These are phyloP conservation scores for Drosophila nikananu DNA, from an alignment of 1,140 invertebrate genomes.

Conservation along the genomic window DNA sequence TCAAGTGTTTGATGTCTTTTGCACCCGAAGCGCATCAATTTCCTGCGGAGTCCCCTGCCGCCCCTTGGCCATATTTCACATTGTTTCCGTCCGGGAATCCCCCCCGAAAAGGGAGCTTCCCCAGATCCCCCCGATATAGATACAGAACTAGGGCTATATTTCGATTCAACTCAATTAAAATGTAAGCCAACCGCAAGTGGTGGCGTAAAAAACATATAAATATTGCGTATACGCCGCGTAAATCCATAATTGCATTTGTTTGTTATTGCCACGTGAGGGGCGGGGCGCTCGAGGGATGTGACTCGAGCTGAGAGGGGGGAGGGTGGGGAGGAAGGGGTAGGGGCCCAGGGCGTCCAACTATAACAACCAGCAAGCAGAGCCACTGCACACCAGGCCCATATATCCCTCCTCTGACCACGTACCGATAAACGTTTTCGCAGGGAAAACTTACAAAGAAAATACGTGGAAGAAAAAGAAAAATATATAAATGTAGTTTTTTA, in stretches of 20 bases:
- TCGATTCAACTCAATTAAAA: constrained; percentile 71
- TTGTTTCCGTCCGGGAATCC: background rate
- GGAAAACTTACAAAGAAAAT: background rate
- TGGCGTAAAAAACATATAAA: constrained; percentile 47
- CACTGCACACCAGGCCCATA: constrained; percentile 11
- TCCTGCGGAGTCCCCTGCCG: background rate
- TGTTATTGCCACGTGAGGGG: constrained; percentile 52
- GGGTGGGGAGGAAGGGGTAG: too few species aligned
- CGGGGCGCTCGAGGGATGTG: too few species aligned
- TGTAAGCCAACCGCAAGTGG: constrained; percentile 60
- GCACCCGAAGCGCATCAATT: constrained; percentile 78
- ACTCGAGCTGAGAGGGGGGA: background rate
- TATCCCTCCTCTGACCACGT: background rate
- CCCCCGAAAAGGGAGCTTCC: background rate
- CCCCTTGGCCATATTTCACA: background rate
- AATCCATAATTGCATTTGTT: constrained; percentile 80
- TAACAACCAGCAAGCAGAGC: background rate
- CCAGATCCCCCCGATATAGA: background rate
- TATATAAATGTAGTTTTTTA: background rate
- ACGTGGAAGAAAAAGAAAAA: background rate
- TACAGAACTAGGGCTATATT: constrained; percentile 8
- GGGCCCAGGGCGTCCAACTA: background rate
- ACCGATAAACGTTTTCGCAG: constrained; percentile 14
- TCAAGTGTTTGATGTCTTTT: constrained; percentile 80
- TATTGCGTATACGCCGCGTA: constrained; percentile 73